Evolutionary conservation across 1,140 invertebrate species (phyloP).

Genomic region (Drosophila kohkoa): DNA sequence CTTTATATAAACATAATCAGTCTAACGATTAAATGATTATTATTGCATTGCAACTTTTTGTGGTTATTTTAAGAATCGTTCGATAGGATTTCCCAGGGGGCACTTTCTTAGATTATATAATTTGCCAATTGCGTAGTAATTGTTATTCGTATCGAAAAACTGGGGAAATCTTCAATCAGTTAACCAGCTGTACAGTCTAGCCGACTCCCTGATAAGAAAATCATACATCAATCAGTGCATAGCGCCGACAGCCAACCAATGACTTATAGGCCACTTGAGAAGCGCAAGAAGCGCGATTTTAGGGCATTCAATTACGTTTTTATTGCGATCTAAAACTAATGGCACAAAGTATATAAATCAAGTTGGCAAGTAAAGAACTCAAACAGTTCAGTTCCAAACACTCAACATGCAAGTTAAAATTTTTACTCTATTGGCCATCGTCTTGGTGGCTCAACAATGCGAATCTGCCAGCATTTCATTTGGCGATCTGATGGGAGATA

Average conservation of each 20-base stretch:
- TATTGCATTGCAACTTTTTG: conserved; percentile 1
- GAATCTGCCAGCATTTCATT: not conserved
- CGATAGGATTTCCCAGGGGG: no score
- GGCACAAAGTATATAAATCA: not conserved
- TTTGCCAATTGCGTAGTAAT: no score
- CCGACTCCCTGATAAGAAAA: conserved; percentile 3
- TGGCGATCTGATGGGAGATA: not conserved
- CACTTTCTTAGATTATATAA: no score
- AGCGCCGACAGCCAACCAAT: conserved; percentile 17
- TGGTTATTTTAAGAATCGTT: no score
- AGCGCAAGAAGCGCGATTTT: not conserved
- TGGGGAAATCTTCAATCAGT: no score
- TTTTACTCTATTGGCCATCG: not conserved
- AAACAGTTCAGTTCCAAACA: not conserved
- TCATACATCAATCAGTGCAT: conserved; percentile 44
- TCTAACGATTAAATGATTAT: not conserved
- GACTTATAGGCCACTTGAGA: conserved; percentile 44
- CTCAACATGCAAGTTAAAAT: not conserved
- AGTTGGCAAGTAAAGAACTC: not conserved
- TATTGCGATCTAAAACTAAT: not conserved
- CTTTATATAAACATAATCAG: not conserved
- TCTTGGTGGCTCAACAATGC: not conserved
- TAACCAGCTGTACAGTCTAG: not conserved
- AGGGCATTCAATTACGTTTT: not conserved
- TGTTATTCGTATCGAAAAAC: not conserved